Evolutionary conservation across 2,113 vertebrate species (phyloP).

Genomic region (Corythornis vintsioides): DNA sequence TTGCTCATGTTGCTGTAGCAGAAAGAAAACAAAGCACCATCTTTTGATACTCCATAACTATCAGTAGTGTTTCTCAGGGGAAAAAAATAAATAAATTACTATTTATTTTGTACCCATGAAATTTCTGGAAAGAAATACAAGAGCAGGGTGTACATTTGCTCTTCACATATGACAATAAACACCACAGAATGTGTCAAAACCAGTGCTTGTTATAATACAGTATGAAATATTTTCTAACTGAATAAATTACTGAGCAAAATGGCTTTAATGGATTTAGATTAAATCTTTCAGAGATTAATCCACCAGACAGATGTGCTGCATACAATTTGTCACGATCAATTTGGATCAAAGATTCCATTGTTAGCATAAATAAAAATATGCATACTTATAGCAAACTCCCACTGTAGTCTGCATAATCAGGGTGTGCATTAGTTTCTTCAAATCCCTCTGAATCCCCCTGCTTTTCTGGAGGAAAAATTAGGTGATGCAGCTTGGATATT

Average conservation of each 20-base stretch:
- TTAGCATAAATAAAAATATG: conserved; percentile 40
- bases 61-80: background rate
- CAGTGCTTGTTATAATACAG: background rate
- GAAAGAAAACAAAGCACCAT: background rate
- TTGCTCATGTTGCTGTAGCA: background rate
- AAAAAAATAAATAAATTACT: background rate
- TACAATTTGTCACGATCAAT: conserved; percentile 52
- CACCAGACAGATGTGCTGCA: conserved; percentile 28
- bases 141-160: background rate
- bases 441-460: background rate
- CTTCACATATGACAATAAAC: background rate
- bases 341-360: conserved; percentile 23
- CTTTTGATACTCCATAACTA: background rate
- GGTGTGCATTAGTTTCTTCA: background rate
- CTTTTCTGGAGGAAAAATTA: background rate
- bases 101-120: background rate
- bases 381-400: conserved; percentile 8
- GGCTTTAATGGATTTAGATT: conserved; percentile 51
- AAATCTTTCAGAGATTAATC: conserved; percentile 40
- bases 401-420: background rate
- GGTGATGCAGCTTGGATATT: background rate
- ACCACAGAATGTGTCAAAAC: background rate
- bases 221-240: conserved; percentile 22
- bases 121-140: background rate
- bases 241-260: conserved; percentile 36